Base-by-base conservation (phyloP, 2,888 invertebrate species). In the Xanthorhoe designata region DNA sequence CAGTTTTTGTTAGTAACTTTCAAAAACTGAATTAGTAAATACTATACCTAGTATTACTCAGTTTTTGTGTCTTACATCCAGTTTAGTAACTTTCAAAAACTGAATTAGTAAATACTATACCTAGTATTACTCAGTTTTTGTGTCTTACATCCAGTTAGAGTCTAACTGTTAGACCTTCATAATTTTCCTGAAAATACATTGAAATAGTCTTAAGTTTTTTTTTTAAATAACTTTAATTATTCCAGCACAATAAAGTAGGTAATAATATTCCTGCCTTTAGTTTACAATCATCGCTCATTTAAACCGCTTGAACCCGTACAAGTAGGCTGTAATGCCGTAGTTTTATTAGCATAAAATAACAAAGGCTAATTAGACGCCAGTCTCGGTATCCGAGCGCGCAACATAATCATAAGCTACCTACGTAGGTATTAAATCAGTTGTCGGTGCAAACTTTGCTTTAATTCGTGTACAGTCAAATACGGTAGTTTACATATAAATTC, bases 281-380 rank as follows among this genome's bases (percentile, higher is more conserved):
- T 64, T 57, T 29, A 53, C 52, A 18, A 58, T 35, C 19, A 29
- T 18, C 55, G 66, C 47, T 59, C 45, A 65, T 59, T 59, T 59
- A 24, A 9, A 54, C 42, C 51, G 63, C 58, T 29, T 67, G 50
- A 61, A 64, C 56, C 45, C 47, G 51, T 61, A 61, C 65, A 64
- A 64, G 64, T 58, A 65, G 70, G 66, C 55, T 70, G 57, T 72
- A 85, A 32, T 5, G 82, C 80, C 78, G 82, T 85, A 87, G 84
- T 78, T 88, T 86, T 87, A 92, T 92, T 92, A 91, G 86, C 92
- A 92, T 92, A 92, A 86, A 92, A 91, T 90, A 92, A 92, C 92
- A 92, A 86, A 87, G 84, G 82, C 84, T 92, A 92, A 93, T 92
- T 90, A 91, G 84, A 80, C 79, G 73, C 78, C 75, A 79, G 70